Conservation (phyloP, 2,797 vertebrate genomes). For the Staurois parvus region DNA sequence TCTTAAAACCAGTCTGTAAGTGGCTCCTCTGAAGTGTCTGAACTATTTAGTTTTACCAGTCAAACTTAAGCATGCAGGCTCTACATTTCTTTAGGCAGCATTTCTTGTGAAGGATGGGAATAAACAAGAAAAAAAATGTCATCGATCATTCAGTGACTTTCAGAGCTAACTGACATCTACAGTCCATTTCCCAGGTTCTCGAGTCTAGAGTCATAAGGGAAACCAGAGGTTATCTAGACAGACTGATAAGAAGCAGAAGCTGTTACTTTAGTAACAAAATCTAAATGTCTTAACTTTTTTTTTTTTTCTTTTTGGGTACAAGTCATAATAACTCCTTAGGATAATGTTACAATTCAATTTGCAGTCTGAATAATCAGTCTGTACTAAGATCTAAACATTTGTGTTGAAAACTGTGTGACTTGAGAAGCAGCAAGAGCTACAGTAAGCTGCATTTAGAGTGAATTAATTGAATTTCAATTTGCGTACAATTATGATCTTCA, state of each 20-base stretch:
- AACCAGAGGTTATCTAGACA: constrained; percentile 67
- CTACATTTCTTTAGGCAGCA: constrained; percentile 64
- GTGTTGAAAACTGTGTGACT: neutral
- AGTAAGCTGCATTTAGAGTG: neutral
- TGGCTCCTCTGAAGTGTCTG: constrained; percentile 60
- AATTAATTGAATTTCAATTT: no score
- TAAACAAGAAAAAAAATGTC: constrained; percentile 66
- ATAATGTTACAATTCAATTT: constrained; percentile 48
- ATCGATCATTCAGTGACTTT: constrained; percentile 66
- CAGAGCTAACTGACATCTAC: constrained; percentile 62
- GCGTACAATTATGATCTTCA: no score
- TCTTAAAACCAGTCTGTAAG: constrained; percentile 53
- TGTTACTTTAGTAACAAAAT: constrained; percentile 67
- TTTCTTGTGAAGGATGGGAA: constrained; percentile 67
- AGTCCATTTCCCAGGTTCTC: constrained; percentile 65
- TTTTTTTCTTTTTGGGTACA: constrained; percentile 51
- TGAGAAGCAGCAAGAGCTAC: neutral
- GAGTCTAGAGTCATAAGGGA: constrained; percentile 63
- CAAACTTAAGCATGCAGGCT: constrained; percentile 65
- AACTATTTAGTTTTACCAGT: constrained; percentile 63
- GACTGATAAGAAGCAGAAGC: constrained; percentile 67
- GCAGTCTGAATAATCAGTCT: constrained; percentile 50
- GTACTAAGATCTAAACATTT: constrained; percentile 47
- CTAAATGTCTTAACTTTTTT: constrained; percentile 42
- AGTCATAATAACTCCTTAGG: constrained; percentile 63